Conservation (phyloP, 2,113 vertebrate genomes). For the Ahaetulla prasina region DNA sequence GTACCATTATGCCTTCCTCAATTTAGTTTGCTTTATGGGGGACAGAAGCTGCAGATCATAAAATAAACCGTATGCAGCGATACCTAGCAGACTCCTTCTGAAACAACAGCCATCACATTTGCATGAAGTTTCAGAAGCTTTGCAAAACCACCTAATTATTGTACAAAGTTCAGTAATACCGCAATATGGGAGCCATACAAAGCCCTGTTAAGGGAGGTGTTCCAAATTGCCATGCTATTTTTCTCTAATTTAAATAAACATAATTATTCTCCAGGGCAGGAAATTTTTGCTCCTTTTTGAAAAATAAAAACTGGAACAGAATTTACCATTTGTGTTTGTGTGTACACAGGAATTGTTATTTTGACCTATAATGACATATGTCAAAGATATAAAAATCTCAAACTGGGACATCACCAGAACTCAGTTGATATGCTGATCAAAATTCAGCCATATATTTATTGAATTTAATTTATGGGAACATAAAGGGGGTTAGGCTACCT, state of each 20-base stretch:
- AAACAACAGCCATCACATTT: conserved; percentile 40
- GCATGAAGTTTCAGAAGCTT: conserved; percentile 54
- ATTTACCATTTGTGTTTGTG: conserved; percentile 8
- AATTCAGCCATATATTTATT: not conserved
- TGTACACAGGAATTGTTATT: not conserved
- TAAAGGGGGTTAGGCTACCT: not conserved
- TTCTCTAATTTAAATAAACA: conserved; percentile 35
- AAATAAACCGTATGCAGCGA: conserved; percentile 22
- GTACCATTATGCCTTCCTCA: not conserved
- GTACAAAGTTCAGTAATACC: conserved; percentile 23
- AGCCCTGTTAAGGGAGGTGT: conserved; percentile 17
- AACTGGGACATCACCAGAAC: not conserved
- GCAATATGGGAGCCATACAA: not conserved
- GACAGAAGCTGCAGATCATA: not conserved
- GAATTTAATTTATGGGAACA: not conserved
- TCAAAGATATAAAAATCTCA: not conserved
- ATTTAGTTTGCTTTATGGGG: conserved; percentile 7
- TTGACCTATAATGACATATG: not conserved
- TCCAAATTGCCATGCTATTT: conserved; percentile 40
- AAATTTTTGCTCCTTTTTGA: not conserved
- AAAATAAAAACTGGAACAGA: conserved; percentile 7
- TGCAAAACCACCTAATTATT: conserved; percentile 46
- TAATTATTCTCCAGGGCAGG: conserved; percentile 11
- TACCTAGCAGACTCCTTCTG: conserved; percentile 11
- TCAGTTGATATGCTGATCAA: not conserved